Percentiles rank a stretch among this genome's conserved stretches.
phyloP scores from a whole-genome alignment of 2,888 invertebrate genomes.

The Branchellion lobata region DNA sequence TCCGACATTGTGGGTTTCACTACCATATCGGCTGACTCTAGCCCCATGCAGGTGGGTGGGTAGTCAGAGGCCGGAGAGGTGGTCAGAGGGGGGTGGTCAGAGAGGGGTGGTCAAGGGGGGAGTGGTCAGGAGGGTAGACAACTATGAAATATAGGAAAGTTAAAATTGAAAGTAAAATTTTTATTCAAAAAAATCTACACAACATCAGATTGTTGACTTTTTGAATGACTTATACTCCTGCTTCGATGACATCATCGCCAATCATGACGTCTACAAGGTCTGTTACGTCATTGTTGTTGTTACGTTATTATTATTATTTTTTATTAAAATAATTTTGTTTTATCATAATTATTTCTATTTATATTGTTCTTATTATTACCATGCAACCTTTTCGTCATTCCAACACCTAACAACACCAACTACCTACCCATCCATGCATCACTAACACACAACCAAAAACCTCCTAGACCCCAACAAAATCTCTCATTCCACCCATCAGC shows the following conservation, averaged over 20 bases:
- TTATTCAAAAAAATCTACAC: too few species aligned
- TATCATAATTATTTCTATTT: background rate
- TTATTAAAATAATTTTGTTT: background rate
- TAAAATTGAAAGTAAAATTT: too few species aligned
- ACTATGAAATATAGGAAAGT: too few species aligned
- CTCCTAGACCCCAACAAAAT: too few species aligned
- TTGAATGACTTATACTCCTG: constrained; percentile 60
- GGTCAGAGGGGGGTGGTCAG: background rate
- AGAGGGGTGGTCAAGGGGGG: too few species aligned
- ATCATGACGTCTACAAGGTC: constrained; percentile 57
- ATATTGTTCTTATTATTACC: background rate
- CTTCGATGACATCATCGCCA: constrained; percentile 59
- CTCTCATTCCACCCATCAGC: too few species aligned
- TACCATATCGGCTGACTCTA: constrained; percentile 55
- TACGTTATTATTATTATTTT: background rate
- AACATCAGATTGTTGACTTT: constrained; percentile 58
- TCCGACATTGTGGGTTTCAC: constrained; percentile 60
- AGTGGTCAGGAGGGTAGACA: too few species aligned
- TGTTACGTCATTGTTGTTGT: background rate
- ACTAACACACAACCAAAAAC: too few species aligned
- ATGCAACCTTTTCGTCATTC: background rate
- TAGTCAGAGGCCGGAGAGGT: too few species aligned
- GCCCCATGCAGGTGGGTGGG: constrained; percentile 56
- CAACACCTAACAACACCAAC: background rate
- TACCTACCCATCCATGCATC: too few species aligned